Base-by-base conservation (phyloP, 1,140 invertebrate species). In the Drosophila melanica region DNA sequence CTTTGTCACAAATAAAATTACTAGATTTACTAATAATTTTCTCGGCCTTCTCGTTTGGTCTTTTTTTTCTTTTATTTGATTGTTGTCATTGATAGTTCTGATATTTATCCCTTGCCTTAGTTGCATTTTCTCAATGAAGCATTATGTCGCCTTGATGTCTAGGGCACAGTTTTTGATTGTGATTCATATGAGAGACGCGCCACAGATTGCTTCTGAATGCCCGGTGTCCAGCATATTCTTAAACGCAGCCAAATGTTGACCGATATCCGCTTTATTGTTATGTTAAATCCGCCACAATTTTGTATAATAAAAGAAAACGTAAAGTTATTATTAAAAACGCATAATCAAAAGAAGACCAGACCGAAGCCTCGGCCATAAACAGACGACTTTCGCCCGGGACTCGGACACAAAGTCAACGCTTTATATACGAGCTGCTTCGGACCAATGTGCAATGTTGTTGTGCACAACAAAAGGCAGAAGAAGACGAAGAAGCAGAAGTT, bases 251-350 rank as follows among this genome's bases (percentile, higher is more conserved):
- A 47, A 33, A 60, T 68, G 23, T 30, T 77, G 72, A 79, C 79
- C 79, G 76, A 87, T 89, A 89, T 89, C 79, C 84, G 84, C 66
- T 53, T 72, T 75, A 89, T 89, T 87, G 84, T 87, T 80, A 87
- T 87, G 84, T 84, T 75, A 87, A 87, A 84, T 77, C 67, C 54
- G 58, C 39, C 79, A 62, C 80, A 79, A 55, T 50, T 48, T 50
- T 50, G 27, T 37, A 77, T 77, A 66, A 41, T 48, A 77, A 82
- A 71, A 62, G 20, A 63, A 53, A 60, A 55, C 14, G 50, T 45
- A 79, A 79, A 76, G 41, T 63, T 71, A 89, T 86, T 86, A 89
- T 86, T 86, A 89, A 86, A 86, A 84, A 89, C 72, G 75, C 84
- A 79, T 79, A 76, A 87, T 45, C 3, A 45, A 57, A 55, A 42